Percentiles rank a stretch among this genome's conserved stretches.
These are phyloP conservation scores for Drosophila saltans DNA, from an alignment of 1,140 invertebrate species.

Conservation along the genomic window DNA sequence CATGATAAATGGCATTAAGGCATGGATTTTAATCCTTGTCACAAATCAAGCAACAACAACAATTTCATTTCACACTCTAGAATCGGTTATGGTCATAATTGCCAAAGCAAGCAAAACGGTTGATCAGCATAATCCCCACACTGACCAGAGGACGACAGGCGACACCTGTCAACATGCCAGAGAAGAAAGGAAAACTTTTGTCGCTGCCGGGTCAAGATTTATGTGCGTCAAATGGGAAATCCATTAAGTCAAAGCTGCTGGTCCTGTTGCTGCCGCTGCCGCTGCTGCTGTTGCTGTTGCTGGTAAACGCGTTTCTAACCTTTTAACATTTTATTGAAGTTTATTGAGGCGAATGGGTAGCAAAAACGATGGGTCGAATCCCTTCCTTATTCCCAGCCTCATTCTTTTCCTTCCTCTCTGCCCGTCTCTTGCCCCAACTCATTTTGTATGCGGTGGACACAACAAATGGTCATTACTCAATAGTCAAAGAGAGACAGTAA, in stretches of 20 bases:
- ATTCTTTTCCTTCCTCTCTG: conserved; percentile 3
- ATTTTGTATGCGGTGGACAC: conserved; percentile 67
- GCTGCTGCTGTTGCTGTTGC: neutral
- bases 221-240: conserved; percentile 72
- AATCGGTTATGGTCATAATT: conserved; percentile 55
- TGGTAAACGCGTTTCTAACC: conserved; percentile 63
- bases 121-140: conserved; percentile 61
- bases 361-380: neutral
- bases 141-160: conserved; percentile 16
- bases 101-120: conserved; percentile 69
- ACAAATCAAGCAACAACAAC: conserved; percentile 42
- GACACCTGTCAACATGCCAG: conserved; percentile 61
- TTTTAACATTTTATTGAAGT: conserved; percentile 81
- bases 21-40: conserved; percentile 42
- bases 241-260: conserved; percentile 72
- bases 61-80: conserved; percentile 39
- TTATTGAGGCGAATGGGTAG: conserved; percentile 54
- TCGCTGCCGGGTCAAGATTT: conserved; percentile 56
- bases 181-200: conserved; percentile 41
- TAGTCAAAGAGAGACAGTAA: conserved; percentile 52
- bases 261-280: neutral
- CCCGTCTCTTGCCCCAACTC: conserved; percentile 37
- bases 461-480: conserved; percentile 69
- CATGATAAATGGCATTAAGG: conserved; percentile 42
- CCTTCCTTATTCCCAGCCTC: too few relatives aligned